Evolutionary conservation across 1,140 invertebrate species (phyloP).

Genomic region (Limonius californicus): DNA sequence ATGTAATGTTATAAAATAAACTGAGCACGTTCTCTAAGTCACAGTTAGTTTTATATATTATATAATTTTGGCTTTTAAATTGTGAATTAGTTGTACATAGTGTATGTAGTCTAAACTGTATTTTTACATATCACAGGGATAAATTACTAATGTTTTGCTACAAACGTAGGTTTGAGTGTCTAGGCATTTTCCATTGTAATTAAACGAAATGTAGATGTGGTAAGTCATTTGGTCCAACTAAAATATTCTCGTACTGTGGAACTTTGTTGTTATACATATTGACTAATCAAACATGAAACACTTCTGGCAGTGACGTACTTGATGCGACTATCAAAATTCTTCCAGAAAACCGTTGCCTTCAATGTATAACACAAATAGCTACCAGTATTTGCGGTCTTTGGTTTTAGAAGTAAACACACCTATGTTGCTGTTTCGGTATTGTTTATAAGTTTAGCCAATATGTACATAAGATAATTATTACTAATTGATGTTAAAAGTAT

Average conservation of each 20-base stretch:
- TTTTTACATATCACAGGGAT: conserved; percentile 40
- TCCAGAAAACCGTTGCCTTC: not conserved
- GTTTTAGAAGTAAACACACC: not conserved
- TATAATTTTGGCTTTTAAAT: conserved; percentile 26
- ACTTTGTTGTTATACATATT: conserved; percentile 9
- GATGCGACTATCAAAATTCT: too few relatives aligned
- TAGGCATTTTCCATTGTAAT: not conserved
- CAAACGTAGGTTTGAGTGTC: conserved; percentile 49
- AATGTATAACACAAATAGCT: not conserved
- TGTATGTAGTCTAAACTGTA: conserved; percentile 38
- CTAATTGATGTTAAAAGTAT: conserved; percentile 8
- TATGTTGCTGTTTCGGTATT: not conserved
- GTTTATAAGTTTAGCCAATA: conserved; percentile 3
- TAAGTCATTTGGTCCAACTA: conserved; percentile 15
- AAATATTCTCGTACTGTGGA: not conserved
- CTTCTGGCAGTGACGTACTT: not conserved
- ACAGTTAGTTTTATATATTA: conserved; percentile 6
- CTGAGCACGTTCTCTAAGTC: too few relatives aligned
- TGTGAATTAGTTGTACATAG: conserved; percentile 33
- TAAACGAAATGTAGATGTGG: conserved; percentile 40
- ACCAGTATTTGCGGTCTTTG: not conserved
- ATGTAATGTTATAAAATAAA: conserved; percentile 23
- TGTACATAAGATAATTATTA: conserved; percentile 11
- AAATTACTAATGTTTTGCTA: too few relatives aligned
- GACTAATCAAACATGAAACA: not conserved